Evolutionary conservation across 2,888 invertebrate genomes (phyloP).

Genomic region (Cephus pygmeus): DNA sequence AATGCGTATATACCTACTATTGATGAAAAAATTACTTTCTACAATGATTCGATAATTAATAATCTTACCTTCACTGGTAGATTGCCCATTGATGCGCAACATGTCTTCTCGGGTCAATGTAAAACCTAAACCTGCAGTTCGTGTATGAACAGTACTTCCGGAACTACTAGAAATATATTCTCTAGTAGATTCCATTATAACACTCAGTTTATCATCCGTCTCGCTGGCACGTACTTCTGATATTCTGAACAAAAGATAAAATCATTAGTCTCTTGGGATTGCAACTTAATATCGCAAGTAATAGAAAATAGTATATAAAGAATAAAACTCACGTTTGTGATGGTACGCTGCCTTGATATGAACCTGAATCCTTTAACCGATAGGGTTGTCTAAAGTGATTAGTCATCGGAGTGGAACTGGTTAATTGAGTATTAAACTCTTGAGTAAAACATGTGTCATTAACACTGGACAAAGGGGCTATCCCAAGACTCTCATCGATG

Average conservation of each 20-base stretch:
- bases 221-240: slow-evolving; percentile 35
- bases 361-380: slow-evolving; percentile 40
- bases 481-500: slow-evolving; percentile 58
- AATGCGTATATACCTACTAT: neutral
- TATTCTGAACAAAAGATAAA: slow-evolving; percentile 31
- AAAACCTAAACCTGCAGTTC: slow-evolving; percentile 51
- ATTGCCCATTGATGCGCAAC: slow-evolving; percentile 53
- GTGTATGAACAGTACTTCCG: slow-evolving; percentile 49
- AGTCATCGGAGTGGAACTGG: slow-evolving; percentile 60
- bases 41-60: slow-evolving; percentile 2
- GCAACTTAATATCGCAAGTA: neutral
- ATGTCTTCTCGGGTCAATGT: slow-evolving; percentile 54
- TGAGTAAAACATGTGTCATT: slow-evolving; percentile 60
- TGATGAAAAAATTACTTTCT: slow-evolving; percentile 1
- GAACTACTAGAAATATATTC: slow-evolving; percentile 70
- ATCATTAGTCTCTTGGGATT: neutral
- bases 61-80: slow-evolving; percentile 32
- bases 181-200: slow-evolving; percentile 74
- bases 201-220: slow-evolving; percentile 67
- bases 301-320: neutral
- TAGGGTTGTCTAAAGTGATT: slow-evolving; percentile 53
- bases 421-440: slow-evolving; percentile 50
- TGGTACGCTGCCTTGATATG: slow-evolving; percentile 15
- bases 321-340: slow-evolving; percentile 37
- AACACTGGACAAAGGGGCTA: slow-evolving; percentile 47